phyloP scores from a whole-genome alignment of 2,797 vertebrate species.

The Gambelia wislizenii region DNA sequence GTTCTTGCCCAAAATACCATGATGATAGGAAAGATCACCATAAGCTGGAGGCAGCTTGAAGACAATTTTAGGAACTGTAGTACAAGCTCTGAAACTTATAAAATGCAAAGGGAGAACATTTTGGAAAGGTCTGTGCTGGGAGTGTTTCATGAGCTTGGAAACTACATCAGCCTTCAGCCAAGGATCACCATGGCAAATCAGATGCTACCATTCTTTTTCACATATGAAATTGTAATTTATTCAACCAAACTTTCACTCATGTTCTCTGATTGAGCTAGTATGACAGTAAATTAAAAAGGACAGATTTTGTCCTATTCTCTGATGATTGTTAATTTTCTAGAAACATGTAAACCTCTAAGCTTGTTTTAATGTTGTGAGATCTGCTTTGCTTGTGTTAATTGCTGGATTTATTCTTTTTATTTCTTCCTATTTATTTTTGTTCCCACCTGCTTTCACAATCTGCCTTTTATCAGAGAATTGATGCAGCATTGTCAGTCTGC shows the following conservation, averaged over 20 bases:
- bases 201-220: not conserved
- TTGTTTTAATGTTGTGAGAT: slow-evolving; percentile 25
- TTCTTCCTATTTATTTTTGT: slow-evolving; percentile 19
- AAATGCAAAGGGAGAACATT: not conserved
- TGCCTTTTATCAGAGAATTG: slow-evolving; percentile 39
- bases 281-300: slow-evolving; percentile 19
- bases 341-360: not conserved
- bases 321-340: slow-evolving; percentile 21
- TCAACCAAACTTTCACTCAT: not conserved
- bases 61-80: too few relatives aligned
- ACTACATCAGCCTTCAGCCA: not conserved
- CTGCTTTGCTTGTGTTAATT: slow-evolving; percentile 34
- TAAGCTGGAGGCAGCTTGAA: too few relatives aligned
- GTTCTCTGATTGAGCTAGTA: not conserved
- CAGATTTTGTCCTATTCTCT: not conserved
- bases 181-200: not conserved
- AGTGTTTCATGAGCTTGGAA: not conserved
- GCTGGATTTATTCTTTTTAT: slow-evolving; percentile 22
- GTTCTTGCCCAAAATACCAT: too few relatives aligned
- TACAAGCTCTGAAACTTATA: too few relatives aligned
- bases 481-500: slow-evolving; percentile 9
- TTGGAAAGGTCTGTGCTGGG: not conserved
- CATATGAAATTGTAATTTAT: slow-evolving; percentile 5
- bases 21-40: too few relatives aligned
- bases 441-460: slow-evolving; percentile 28